Evolutionary conservation across 2,888 invertebrate genomes (phyloP), one percentile per base, ranked within the genome.

Genomic region (Sesamia inferens): DNA sequence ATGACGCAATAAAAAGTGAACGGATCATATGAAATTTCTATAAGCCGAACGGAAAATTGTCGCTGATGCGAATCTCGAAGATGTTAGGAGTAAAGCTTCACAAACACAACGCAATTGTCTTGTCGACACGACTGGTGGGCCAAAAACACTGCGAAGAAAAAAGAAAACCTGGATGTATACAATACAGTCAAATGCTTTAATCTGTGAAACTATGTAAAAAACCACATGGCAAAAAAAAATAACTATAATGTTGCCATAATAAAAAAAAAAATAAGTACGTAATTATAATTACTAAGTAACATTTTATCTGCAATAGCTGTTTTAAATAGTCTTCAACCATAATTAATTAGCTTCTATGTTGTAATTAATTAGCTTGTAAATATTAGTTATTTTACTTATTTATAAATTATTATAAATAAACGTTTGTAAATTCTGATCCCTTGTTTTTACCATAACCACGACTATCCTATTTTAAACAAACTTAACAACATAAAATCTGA

Each of bases 361-460:
- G 63, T 39, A n/a, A 31, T 31, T n/a, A n/a, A n/a, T n/a, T n/a
- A n/a, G n/a, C 22, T 48, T 71, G 71, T 71, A 59, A 71, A 71
- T 68, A 68, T 48, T 16, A 71, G 13, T 2, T 62, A 48, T 63
- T 48, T n/a, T 55, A 73, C 14, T 31, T 74, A 54, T 74, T 44
- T 39, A 54, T 47, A 74, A 72, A 75, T 75, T n/a, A n/a, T 39
- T 39, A 39, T 39, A 39, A 39, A 39, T 39, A 75, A 75, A 75
- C 22, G 10, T 42, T 19, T 68, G 48, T 48, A 2, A 44, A 31
- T 31, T 55, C 0, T 22, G n/a, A 19, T 11, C 14, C 31, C 6
- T 62, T 48, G 31, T 63, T 51, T 69, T 75, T 51, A 31, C 47
- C 10, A n/a, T 22, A 47, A 61, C 7, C 16, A 31, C 48, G 3